Base-by-base conservation (phyloP, 2,113 vertebrate species). In the Mormoops blainvillei region DNA sequence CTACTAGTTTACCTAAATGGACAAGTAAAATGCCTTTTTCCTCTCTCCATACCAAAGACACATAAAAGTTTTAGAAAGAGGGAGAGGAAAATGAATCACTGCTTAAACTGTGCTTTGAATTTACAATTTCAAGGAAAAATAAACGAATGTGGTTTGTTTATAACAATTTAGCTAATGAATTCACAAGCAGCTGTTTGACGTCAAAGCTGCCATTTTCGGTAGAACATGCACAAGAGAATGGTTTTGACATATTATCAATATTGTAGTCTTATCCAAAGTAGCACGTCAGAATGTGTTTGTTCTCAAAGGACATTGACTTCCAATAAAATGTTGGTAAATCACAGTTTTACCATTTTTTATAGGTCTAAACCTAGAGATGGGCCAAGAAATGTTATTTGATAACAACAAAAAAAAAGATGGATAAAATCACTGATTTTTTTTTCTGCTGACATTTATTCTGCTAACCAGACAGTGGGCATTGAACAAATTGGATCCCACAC, bases 221-320 rank as follows among this genome's bases (percentile, higher is more conserved):
- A 68, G 86, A 92, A 91, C 80, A 94, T 52, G 95, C 76, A 38
- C 50, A 94, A 82, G 97, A 92, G 95, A 97, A 93, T 50, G 28
- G 16, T 61, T 98, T 97, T 98, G 98, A 97, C 98, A 98, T 92
- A 67, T 97, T 97, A 98, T 98, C 98, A 89, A 98, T 98, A 97
- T 1, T 54, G 38, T n/a, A 50, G 88, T 70, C 97, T 98, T 80
- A 89, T 96, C 97, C 97, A 95, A 95, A 96, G 54, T 71, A 96
- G 43, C 33, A 58, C 20, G 94, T 65, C 88, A 92, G 84, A 82
- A 91, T 81, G 68, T 80, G 54, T 92, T 96, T 97, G 18, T 95
- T 91, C 84, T 93, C 83, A 18, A 97, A 96, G 97, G 98, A 93
- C 98, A 98, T 16, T 45, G 6, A 48, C 19, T 84, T 54, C 77